A percentile compares a stretch with the other conserved stretches of the same genome.
phyloP scores from a whole-genome alignment of 2,113 vertebrate species.

The Aptenodytes forsteri region DNA sequence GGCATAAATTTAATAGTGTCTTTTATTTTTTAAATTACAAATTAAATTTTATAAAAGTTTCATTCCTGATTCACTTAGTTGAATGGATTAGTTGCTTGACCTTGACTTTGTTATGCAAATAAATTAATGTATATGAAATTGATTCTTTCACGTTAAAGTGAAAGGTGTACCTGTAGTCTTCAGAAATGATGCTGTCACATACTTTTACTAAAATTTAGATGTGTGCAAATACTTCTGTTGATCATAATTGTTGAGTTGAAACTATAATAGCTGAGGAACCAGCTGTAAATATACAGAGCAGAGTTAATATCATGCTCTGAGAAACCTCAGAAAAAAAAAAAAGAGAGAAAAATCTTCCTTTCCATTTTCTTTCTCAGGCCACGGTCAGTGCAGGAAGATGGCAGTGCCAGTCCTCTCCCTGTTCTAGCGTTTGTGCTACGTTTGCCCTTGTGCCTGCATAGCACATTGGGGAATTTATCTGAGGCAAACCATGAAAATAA shows the following conservation, averaged over 20 bases:
- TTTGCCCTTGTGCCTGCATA: neutral
- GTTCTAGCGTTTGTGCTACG: accelerated
- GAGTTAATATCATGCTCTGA: neutral
- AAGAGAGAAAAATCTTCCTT: neutral
- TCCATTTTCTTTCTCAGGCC: neutral
- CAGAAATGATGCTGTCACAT: neutral
- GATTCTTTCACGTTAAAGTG: neutral
- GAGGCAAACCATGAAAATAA: neutral
- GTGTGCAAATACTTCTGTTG: neutral
- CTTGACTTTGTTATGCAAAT: neutral
- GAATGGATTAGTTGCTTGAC: neutral
- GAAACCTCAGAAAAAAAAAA: neutral
- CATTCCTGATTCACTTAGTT: neutral
- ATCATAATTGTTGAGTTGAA: neutral
- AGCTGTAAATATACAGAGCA: neutral
- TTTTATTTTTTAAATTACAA: neutral
- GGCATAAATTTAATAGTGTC: neutral
- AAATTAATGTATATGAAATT: neutral
- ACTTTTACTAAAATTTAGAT: neutral
- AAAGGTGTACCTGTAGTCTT: neutral
- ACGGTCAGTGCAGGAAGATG: neutral
- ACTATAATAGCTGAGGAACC: neutral
- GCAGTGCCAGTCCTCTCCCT: neutral
- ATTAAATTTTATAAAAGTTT: neutral
- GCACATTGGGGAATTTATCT: neutral